Conservation (phyloP, 2,888 invertebrate genomes). For the Drosophila yooni region DNA sequence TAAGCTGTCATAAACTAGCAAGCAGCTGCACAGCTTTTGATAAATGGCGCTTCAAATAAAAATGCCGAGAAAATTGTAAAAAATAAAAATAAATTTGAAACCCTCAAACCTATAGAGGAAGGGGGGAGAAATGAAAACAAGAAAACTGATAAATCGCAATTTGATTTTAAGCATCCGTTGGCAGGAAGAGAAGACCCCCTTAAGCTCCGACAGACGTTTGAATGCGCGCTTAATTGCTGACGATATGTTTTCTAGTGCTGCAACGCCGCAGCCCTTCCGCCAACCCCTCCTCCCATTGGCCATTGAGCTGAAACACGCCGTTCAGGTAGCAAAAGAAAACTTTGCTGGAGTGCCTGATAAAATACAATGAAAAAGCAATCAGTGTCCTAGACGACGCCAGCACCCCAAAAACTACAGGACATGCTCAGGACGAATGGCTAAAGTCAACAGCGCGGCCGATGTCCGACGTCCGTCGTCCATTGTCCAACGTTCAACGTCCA, state of each 20-base stretch:
- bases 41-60: conserved; percentile 60
- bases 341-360: conserved; percentile 58
- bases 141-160: conserved; percentile 70
- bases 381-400: conserved; percentile 46
- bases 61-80: conserved; percentile 32
- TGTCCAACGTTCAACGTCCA: neutral
- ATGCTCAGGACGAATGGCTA: conserved; percentile 37
- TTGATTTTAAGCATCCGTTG: conserved; percentile 57
- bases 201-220: conserved; percentile 66
- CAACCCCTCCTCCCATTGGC: neutral
- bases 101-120: conserved; percentile 1
- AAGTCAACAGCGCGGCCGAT: conserved; percentile 43
- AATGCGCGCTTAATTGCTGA: conserved; percentile 79
- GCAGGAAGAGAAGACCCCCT: conserved; percentile 9
- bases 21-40: conserved; percentile 70
- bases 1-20: conserved; percentile 74
- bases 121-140: conserved; percentile 8
- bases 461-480: neutral
- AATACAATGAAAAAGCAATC: conserved; percentile 80
- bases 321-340: conserved; percentile 59
- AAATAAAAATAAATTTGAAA: conserved; percentile 32
- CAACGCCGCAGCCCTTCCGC: neutral
- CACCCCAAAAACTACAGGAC: conserved; percentile 48
- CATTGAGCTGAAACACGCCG: conserved; percentile 69
- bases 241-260: conserved; percentile 66